Conservation (phyloP, 1,140 invertebrate genomes). For the Drosophila pseudoananassae region DNA sequence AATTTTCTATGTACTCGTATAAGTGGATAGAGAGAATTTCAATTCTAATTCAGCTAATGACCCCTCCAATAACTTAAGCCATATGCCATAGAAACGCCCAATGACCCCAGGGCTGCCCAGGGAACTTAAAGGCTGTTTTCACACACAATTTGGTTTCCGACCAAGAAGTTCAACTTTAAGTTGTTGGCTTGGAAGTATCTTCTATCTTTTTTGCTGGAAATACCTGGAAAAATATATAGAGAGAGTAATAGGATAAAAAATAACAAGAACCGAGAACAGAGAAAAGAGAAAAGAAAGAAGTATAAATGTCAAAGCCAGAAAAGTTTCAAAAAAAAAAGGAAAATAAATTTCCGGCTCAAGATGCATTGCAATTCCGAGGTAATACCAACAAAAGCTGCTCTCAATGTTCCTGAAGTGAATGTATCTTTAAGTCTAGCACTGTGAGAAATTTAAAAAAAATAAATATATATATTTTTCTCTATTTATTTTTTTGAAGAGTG, state of each 20-base stretch:
- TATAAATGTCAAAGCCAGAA: neutral
- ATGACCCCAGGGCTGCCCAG: too few species aligned
- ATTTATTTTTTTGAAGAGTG: too few species aligned
- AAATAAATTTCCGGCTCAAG: neutral
- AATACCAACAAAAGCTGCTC: constrained; percentile 1
- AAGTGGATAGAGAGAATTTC: constrained; percentile 6
- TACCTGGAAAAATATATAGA: neutral
- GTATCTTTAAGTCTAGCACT: neutral
- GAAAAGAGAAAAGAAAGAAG: neutral
- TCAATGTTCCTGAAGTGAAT: constrained; percentile 1
- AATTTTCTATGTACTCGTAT: neutral
- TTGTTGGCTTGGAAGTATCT: too few species aligned
- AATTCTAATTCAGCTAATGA: constrained; percentile 29
- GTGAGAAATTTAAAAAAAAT: neutral
- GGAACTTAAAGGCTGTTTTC: constrained; percentile 13
- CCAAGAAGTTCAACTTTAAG: constrained; percentile 19
- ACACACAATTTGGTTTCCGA: constrained; percentile 20
- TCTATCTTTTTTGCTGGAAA: too few species aligned
- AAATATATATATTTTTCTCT: too few species aligned
- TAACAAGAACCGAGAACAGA: neutral
- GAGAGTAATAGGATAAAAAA: constrained; percentile 10
- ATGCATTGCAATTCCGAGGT: constrained; percentile 1
- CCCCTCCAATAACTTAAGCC: constrained; percentile 26
- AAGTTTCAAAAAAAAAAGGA: neutral
- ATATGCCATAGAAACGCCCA: constrained; percentile 8